A percentile compares a stretch with the other conserved stretches of the same genome.
These are phyloP conservation scores for Megathymus violae DNA, from an alignment of 1,140 invertebrate species.

Conservation along the genomic window DNA sequence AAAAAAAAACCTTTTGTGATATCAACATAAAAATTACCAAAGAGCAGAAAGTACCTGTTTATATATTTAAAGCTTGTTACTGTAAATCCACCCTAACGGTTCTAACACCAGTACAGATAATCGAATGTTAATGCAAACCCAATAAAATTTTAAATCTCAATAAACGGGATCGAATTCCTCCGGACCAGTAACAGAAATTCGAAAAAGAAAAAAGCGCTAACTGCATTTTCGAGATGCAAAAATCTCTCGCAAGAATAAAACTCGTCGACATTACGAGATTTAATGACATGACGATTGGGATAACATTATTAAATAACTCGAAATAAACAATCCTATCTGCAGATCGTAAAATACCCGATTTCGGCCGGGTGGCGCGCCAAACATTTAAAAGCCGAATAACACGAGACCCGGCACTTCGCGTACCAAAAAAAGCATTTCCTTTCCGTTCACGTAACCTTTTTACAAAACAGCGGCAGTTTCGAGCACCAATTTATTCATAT, in stretches of 20 bases:
- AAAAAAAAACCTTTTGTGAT: no score
- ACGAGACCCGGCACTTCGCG: constrained; percentile 40
- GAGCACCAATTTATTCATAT: constrained; percentile 53
- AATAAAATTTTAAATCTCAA: constrained; percentile 17
- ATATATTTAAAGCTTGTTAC: no score
- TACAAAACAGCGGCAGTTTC: constrained; percentile 42
- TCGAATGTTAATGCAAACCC: neutral
- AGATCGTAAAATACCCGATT: constrained; percentile 63
- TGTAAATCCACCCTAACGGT: constrained; percentile 1
- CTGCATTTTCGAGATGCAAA: constrained; percentile 19
- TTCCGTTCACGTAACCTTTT: constrained; percentile 48
- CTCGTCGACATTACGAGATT: constrained; percentile 46
- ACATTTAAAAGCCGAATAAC: constrained; percentile 51
- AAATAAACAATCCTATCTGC: constrained; percentile 69
- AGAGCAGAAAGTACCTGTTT: no score
- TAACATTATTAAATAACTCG: constrained; percentile 68
- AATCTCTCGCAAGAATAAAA: constrained; percentile 18
- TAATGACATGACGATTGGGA: constrained; percentile 51
- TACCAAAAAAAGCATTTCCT: constrained; percentile 42
- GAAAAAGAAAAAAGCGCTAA: constrained; percentile 28
- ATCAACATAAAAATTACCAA: no score
- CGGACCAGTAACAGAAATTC: neutral
- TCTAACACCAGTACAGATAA: neutral
- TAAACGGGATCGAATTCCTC: constrained; percentile 7
- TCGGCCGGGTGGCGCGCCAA: constrained; percentile 41